Evolutionary conservation across 2,888 invertebrate species (phyloP).

Genomic region (Cephus sareptanus): DNA sequence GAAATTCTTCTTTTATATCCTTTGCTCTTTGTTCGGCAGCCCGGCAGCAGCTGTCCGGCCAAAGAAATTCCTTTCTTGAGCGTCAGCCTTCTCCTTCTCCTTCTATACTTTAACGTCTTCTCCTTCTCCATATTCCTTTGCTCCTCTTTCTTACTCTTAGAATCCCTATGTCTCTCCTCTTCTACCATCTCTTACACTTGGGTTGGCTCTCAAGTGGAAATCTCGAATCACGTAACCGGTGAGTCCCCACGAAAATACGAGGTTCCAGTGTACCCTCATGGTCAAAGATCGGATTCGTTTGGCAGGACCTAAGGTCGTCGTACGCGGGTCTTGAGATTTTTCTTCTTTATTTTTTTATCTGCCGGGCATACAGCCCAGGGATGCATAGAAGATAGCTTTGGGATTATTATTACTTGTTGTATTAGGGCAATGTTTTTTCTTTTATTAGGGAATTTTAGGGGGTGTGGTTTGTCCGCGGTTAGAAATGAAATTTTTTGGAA

Average conservation of each 20-base stretch:
- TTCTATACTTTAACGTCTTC: neutral
- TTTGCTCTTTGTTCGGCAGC: slow-evolving; percentile 49
- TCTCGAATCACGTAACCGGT: slow-evolving; percentile 10
- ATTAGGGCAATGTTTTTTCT: neutral
- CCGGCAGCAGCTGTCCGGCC: slow-evolving; percentile 58
- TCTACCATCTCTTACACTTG: neutral
- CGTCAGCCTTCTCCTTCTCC: slow-evolving; percentile 36
- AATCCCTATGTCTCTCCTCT: neutral
- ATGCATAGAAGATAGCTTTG: neutral
- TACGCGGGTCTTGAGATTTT: neutral
- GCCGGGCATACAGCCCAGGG: neutral
- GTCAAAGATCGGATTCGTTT: neutral
- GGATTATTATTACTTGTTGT: neutral
- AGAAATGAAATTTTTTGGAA: neutral
- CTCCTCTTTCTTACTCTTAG: neutral
- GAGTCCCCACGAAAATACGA: slow-evolving; percentile 9
- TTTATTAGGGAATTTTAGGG: neutral
- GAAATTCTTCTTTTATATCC: slow-evolving; percentile 60
- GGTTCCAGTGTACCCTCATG: neutral
- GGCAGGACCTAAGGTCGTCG: neutral
- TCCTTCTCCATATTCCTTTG: slow-evolving; percentile 8
- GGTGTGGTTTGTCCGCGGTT: neutral
- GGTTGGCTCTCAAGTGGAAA: neutral
- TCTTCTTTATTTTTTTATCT: neutral
- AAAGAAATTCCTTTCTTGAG: slow-evolving; percentile 61